A percentile compares a stretch with the other conserved stretches of the same genome.
Evolutionary conservation across 2,113 vertebrate genomes (phyloP).

Genomic region (Cyphotilapia sp.): DNA sequence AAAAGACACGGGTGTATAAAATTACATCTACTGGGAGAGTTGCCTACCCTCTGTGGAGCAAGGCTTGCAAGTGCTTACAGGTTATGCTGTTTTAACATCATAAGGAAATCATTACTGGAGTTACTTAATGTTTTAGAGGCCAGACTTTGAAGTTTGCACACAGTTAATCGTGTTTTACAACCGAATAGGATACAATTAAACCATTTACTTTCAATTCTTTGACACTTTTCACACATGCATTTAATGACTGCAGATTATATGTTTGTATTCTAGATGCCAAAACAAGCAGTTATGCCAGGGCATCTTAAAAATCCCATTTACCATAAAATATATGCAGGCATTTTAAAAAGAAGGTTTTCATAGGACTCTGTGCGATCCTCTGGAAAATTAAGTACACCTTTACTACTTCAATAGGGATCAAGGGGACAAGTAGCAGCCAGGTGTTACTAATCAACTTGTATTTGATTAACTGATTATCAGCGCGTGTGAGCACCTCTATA

Average conservation of each 20-base stretch:
- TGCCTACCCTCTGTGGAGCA: neutral
- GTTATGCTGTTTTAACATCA: neutral
- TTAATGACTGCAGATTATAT: neutral
- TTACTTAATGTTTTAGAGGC: neutral
- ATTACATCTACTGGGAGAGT: neutral
- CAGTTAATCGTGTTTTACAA: neutral
- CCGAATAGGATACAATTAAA: neutral
- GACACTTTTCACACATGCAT: neutral
- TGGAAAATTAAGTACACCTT: neutral
- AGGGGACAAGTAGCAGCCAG: neutral
- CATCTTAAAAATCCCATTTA: neutral
- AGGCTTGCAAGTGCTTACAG: neutral
- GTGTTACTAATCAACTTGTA: neutral
- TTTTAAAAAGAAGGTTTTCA: neutral
- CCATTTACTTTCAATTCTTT: neutral
- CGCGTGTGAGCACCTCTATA: neutral
- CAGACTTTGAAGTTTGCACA: neutral
- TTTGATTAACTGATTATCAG: neutral
- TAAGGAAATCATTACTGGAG: conserved; percentile 6
- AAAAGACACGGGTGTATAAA: neutral
- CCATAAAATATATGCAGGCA: neutral
- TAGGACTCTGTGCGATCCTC: neutral
- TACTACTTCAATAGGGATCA: neutral
- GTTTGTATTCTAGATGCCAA: neutral
- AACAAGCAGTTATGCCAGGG: neutral